phyloP scores from a whole-genome alignment of 2,888 invertebrate species.

The Ormyrus rosae region DNA sequence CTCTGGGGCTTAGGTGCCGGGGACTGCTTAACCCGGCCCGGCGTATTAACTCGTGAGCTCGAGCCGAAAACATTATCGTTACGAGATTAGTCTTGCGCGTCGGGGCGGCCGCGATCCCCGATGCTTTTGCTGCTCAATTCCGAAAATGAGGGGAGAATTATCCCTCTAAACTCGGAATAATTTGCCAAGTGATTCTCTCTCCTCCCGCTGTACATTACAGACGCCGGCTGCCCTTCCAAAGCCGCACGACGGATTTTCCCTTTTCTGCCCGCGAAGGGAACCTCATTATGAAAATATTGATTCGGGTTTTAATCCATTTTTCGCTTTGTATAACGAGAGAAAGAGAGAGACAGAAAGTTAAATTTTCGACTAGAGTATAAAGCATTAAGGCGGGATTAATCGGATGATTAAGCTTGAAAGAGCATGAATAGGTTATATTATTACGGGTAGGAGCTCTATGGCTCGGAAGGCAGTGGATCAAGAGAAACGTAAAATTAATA shows the following conservation, averaged over 20 bases:
- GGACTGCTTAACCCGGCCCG: conserved; percentile 59
- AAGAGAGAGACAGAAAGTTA: too few relatives aligned
- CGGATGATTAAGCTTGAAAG: too few relatives aligned
- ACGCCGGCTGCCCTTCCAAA: too few relatives aligned
- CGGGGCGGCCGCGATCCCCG: neutral
- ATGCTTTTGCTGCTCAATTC: conserved; percentile 51
- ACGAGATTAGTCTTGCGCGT: conserved; percentile 55
- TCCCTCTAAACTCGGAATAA: conserved; percentile 50
- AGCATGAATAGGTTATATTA: neutral
- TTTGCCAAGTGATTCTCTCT: conserved; percentile 44
- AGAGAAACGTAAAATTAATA: conserved; percentile 13
- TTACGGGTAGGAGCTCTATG: neutral
- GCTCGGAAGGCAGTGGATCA: too few relatives aligned
- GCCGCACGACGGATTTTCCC: too few relatives aligned
- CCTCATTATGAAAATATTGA: too few relatives aligned
- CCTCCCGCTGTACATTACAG: neutral
- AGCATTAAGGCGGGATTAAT: neutral
- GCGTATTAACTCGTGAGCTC: conserved; percentile 49
- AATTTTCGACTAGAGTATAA: neutral
- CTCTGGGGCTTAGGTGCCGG: neutral
- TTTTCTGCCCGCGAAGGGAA: neutral
- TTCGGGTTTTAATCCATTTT: too few relatives aligned
- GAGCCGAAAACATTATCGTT: conserved; percentile 57
- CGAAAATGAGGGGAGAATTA: conserved; percentile 54
- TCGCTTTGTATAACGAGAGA: too few relatives aligned